These are phyloP conservation scores for Sipunculus nudus DNA, from an alignment of 2,888 invertebrate genomes.

Conservation along the genomic window DNA sequence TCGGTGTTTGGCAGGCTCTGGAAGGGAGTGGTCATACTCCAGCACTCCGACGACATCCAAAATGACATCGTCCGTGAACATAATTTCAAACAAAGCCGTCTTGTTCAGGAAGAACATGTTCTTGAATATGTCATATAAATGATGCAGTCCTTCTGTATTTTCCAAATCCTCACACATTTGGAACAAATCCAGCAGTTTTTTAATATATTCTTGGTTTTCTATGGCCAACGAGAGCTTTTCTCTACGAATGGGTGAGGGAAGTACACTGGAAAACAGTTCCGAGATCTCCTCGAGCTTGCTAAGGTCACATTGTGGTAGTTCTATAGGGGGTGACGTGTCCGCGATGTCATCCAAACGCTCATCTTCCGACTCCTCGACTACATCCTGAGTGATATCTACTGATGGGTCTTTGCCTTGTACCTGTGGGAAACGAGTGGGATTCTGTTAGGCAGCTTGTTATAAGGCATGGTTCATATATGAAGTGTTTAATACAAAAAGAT, in stretches of 20 bases:
- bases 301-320: conserved; percentile 94
- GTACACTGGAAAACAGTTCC: conserved; percentile 71
- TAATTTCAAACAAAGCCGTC: conserved; percentile 94
- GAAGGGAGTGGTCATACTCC: conserved; percentile 90
- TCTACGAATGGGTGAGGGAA: conserved; percentile 88
- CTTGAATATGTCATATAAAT: conserved; percentile 97
- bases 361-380: conserved; percentile 72
- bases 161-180: conserved; percentile 97
- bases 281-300: conserved; percentile 93
- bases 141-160: conserved; percentile 86
- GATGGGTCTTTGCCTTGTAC: conserved; percentile 99
- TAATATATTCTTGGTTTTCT: conserved; percentile 94
- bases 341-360: conserved; percentile 97
- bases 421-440: conserved; percentile 68
- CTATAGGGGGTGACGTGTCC: conserved; percentile 92
- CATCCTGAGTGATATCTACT: conserved; percentile 90
- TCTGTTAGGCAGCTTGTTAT: no score
- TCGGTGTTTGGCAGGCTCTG: conserved; percentile 76
- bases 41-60: conserved; percentile 92
- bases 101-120: conserved; percentile 98
- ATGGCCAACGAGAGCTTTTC: conserved; percentile 93
- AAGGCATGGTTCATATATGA: no score
- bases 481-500: no score
- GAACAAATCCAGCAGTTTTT: conserved; percentile 87
- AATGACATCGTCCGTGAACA: conserved; percentile 95